Evolutionary conservation across 2,888 invertebrate species (phyloP), one percentile per base, ranked within the genome.

Genomic region (Hypena proboscidalis): DNA sequence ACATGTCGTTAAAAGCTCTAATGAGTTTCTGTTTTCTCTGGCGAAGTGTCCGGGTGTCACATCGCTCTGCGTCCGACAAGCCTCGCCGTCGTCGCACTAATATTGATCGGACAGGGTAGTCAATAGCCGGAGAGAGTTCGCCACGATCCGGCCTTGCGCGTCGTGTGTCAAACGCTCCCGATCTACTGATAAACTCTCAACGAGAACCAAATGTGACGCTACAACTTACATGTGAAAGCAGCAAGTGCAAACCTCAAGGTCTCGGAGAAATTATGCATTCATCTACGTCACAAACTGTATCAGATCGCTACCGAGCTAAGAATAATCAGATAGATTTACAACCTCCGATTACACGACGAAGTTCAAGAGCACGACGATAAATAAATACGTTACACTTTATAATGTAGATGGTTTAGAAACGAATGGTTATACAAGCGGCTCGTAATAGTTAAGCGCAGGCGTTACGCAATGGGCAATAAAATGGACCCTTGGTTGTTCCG

Each of bases 161-260:
- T 66, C 58, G 55, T 22, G 22, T 41, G 34, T 35, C 41, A 38
- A 62, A 62, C 65, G 61, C 67, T 60, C 60, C 62, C 55, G 82
- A 85, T 84, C 70, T 32, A 45, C 63, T 58, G 85, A 86, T 88
- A 86, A 80, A 74, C 81, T 83, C 81, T 71, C 67, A 66, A 63
- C 64, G 61, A 69, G 68, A 67, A 74, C 58, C 63, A 54, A 70
- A 70, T 71, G 77, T 78, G 70, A 81, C 77, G 67, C 67, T 69
- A 69, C 71, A 74, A 70, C 68, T 69, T 66, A 74, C 71, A 80
- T 70, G 85, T 79, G 85, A 88, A 86, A 89, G 89, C 77, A 74
- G 71, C 81, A 83, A 81, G 82, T 84, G 85, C 75, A 71, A 74
- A 77, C 74, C 78, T 70, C 71, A 75, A 77, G 70, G 71, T 67